Base-by-base conservation (phyloP, 2,113 vertebrate species). In the Trogon surrucura region DNA sequence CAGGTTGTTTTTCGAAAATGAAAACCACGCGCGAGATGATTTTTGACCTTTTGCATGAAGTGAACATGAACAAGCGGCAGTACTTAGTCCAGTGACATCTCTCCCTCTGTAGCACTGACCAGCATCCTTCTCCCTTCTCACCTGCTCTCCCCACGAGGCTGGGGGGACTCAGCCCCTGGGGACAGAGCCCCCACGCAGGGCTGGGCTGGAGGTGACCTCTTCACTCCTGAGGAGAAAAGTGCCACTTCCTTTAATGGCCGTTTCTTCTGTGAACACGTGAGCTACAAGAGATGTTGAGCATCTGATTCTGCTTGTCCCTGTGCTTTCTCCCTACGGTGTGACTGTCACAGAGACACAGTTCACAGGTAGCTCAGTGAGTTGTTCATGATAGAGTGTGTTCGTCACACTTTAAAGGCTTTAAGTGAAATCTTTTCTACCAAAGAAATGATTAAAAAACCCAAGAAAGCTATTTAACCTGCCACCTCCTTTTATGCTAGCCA, bases 11-110 rank as follows among this genome's bases (percentile, higher is more conserved):
- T 82, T 74, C 27, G 64, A 81, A 92, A 91, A 61, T 66, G 45
- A 82, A 88, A 88, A 32, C 25, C 23, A 12, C 0, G 0, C 9
- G 9, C 6, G 16, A 21, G 57, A 77, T 44, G 50, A 48, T 73
- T 92, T 58, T 85, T 90, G 83, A 96, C 94, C 73, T 95, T 96
- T 92, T 80, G 38, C 44, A 7, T 81, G 72, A 80, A 86, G 36
- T 47, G 45, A 88, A 60, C 45, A 6, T 7, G 56, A 89, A 13
- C 41, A 58, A 78, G 84, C 62, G 77, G 53, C 70, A 70, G 6
- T 66, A 38, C 48, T 85, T n/a, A 20, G 20, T 75, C 34, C 44
- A 17, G 20, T 56, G 58, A 22, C 34, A 38, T 45, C 84, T 91
- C 77, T 89, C 65, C 34, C 5, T 0, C 10, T 56, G 1, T 32